Percentiles rank a stretch among this genome's conserved stretches.
Conservation (phyloP, 1,140 invertebrate genomes). For the Aporrectodea caliginosa region DNA sequence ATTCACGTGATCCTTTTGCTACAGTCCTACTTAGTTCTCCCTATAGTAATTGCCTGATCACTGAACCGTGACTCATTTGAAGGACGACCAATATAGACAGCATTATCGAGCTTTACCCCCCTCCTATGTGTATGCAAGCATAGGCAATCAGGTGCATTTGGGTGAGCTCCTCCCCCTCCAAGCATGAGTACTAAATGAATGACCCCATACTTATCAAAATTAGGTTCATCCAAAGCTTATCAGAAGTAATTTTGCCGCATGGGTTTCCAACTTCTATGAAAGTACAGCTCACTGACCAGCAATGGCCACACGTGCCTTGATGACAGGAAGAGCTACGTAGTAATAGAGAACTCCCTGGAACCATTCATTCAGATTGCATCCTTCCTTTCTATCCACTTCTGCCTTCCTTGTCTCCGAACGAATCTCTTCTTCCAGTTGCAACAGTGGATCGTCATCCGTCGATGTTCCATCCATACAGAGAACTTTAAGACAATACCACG, state of each 20-base stretch:
- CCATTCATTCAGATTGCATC: constrained; percentile 11
- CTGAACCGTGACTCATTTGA: too few species aligned
- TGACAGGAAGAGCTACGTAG: constrained; percentile 37
- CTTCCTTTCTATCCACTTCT: background rate
- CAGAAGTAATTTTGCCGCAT: background rate
- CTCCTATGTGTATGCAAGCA: too few species aligned
- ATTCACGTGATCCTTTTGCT: too few species aligned
- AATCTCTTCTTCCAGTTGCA: constrained; percentile 16
- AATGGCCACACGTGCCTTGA: constrained; percentile 37
- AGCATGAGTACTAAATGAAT: too few species aligned
- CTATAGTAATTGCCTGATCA: too few species aligned
- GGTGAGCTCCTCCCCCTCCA: too few species aligned
- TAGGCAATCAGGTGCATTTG: too few species aligned
- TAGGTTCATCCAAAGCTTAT: too few species aligned
- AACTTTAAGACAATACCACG: constrained; percentile 2
- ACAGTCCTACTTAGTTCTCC: too few species aligned
- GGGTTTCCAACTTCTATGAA: background rate
- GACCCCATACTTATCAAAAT: too few species aligned
- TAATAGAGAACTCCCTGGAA: constrained; percentile 36
- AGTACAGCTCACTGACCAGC: constrained; percentile 36
- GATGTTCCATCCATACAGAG: background rate
- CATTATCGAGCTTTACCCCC: too few species aligned
- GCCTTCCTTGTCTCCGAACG: background rate
- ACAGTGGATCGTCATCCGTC: constrained; percentile 12
- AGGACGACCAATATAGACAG: too few species aligned